Percentiles rank a stretch among this genome's conserved stretches.
Conservation (phyloP, 2,888 invertebrate genomes). For the Pristionchus japonicus region DNA sequence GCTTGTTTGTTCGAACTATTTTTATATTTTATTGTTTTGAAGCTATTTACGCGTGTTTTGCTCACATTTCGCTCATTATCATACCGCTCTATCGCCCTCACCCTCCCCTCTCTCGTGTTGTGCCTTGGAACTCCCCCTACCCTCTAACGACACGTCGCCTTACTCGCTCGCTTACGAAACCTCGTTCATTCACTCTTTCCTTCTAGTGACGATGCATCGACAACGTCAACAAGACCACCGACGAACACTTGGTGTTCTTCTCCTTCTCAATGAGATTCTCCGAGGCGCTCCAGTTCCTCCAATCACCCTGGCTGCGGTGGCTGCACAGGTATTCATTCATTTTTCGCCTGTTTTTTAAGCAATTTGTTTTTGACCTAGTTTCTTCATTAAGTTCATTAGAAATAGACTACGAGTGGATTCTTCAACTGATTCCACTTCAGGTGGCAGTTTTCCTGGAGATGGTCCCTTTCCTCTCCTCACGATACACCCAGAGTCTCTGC, state of each 20-base stretch:
- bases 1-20: background rate
- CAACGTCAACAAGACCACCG: conserved; percentile 39
- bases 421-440: background rate
- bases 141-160: conserved; percentile 39
- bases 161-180: background rate
- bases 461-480: conserved; percentile 37
- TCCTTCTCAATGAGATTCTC: conserved; percentile 43
- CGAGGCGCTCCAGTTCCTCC: conserved; percentile 43
- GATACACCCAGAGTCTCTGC: conserved; percentile 36
- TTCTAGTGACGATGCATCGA: conserved; percentile 39
- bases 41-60: background rate
- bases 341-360: background rate
- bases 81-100: background rate
- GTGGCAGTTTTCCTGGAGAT: conserved; percentile 44
- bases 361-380: background rate
- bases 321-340: conserved; percentile 7
- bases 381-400: background rate
- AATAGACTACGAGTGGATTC: background rate
- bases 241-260: conserved; percentile 46
- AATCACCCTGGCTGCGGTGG: conserved; percentile 43
- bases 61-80: background rate
- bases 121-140: conserved; percentile 11
- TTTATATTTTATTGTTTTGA: background rate
- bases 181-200: background rate
- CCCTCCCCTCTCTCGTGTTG: background rate